Percentiles rank a stretch among this genome's conserved stretches.
Evolutionary conservation across 2,888 invertebrate species (phyloP).

Genomic region (Drosophila picticornis): DNA sequence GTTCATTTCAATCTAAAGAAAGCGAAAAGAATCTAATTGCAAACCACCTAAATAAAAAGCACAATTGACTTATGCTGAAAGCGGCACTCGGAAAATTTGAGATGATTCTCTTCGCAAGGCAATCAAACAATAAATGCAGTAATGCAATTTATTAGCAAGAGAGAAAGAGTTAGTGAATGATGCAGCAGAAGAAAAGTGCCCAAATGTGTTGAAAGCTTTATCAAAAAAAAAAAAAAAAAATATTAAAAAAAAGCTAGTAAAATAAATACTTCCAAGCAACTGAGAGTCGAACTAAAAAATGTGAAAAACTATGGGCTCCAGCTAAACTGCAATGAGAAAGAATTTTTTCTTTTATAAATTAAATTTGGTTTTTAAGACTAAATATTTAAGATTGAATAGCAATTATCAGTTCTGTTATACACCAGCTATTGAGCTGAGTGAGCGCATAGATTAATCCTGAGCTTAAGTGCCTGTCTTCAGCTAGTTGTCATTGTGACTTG

Average conservation of each 20-base stretch:
- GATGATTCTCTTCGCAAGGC: background rate
- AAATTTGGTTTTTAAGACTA: background rate
- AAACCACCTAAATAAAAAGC: background rate
- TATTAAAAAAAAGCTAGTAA: rapidly evolving
- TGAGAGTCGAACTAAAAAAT: background rate
- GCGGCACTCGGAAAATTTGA: background rate
- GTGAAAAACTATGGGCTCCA: background rate
- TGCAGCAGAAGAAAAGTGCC: too few species aligned
- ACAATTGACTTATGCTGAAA: conserved; percentile 11
- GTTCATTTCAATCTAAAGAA: background rate
- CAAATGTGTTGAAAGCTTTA: background rate
- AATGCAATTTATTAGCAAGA: background rate
- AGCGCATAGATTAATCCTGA: background rate
- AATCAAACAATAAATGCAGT: background rate
- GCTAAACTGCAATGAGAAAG: background rate
- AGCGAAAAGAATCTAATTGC: background rate
- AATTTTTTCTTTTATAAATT: background rate
- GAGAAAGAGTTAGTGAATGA: rapidly evolving
- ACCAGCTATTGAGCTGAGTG: background rate
- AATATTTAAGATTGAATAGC: background rate
- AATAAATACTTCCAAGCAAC: background rate
- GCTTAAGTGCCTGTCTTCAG: background rate
- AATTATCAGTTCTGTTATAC: background rate
- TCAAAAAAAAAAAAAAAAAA: too few species aligned
- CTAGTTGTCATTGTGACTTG: background rate